These are phyloP conservation scores for Calycopis cecrops DNA, from an alignment of 1,140 invertebrate species.

Conservation along the genomic window DNA sequence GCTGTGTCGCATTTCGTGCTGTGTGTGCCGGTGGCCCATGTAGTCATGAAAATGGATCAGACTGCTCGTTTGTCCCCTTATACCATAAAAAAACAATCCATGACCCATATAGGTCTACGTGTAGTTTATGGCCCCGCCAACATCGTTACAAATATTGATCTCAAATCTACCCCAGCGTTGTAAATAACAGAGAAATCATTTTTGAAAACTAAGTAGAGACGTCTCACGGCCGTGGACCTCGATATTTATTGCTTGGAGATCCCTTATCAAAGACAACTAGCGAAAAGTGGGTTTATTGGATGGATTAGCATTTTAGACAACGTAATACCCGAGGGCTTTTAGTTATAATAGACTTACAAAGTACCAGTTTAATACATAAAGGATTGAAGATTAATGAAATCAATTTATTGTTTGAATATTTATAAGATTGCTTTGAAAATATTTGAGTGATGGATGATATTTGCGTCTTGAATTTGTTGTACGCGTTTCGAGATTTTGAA, in stretches of 20 bases:
- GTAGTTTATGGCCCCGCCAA: too few species aligned
- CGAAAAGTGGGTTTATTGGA: slow-evolving; percentile 27
- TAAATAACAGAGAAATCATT: background rate
- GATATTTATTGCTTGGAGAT: slow-evolving; percentile 31
- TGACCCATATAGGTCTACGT: too few species aligned
- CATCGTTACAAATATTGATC: too few species aligned
- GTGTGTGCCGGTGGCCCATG: too few species aligned
- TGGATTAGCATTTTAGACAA: slow-evolving; percentile 21
- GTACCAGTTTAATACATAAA: background rate
- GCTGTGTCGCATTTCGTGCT: too few species aligned
- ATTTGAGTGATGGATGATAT: too few species aligned
- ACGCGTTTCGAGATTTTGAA: background rate
- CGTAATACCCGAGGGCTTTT: slow-evolving; percentile 14
- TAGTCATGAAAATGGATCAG: too few species aligned
- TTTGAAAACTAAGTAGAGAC: slow-evolving; percentile 2
- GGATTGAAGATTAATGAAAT: slow-evolving; percentile 7
- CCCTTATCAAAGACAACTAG: slow-evolving; percentile 31
- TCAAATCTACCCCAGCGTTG: background rate
- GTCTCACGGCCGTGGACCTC: slow-evolving; percentile 14
- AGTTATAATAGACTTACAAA: slow-evolving; percentile 12
- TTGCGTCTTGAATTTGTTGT: too few species aligned
- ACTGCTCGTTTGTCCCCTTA: too few species aligned
- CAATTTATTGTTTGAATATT: background rate
- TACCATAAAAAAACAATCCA: too few species aligned
- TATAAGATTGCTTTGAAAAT: too few species aligned